Percentiles rank a stretch among this genome's conserved stretches.
phyloP scores from a whole-genome alignment of 1,140 invertebrate genomes.

The Dinoponera quadriceps region DNA sequence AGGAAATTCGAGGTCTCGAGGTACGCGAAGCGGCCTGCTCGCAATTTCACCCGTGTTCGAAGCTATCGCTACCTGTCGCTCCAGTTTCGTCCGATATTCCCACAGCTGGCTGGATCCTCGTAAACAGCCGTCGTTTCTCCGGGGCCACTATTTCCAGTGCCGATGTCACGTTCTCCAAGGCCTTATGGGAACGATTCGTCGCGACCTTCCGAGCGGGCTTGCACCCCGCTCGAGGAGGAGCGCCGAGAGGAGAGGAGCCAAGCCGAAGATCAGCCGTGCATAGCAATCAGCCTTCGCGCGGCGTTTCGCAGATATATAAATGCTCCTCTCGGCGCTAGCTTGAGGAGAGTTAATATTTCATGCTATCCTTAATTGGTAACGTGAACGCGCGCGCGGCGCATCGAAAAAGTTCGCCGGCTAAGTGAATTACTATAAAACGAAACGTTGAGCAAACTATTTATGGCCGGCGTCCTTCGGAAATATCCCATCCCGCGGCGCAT shows the following conservation, averaged over 20 bases:
- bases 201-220: constrained; percentile 54
- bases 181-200: constrained; percentile 43
- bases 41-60: background rate
- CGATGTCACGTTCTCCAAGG: constrained; percentile 50
- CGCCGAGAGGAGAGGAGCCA: constrained; percentile 1
- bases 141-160: constrained; percentile 29
- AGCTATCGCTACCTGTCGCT: constrained; percentile 31
- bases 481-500: constrained; percentile 23
- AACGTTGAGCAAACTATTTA: constrained; percentile 52
- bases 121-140: constrained; percentile 11
- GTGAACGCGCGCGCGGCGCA: constrained; percentile 26
- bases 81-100: constrained; percentile 33
- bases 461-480: constrained; percentile 53
- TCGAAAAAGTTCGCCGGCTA: constrained; percentile 33
- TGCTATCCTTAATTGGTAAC: constrained; percentile 58
- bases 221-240: constrained; percentile 51
- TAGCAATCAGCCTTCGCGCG: constrained; percentile 55
- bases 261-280: constrained; percentile 50
- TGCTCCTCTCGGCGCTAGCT: constrained; percentile 34
- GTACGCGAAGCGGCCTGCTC: background rate
- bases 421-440: constrained; percentile 59
- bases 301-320: constrained; percentile 57
- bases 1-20: background rate
- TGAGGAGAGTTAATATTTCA: constrained; percentile 57
- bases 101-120: constrained; percentile 23